Base-by-base conservation (phyloP, 2,888 invertebrate genomes). In the Lasioglossum pauxillum region DNA sequence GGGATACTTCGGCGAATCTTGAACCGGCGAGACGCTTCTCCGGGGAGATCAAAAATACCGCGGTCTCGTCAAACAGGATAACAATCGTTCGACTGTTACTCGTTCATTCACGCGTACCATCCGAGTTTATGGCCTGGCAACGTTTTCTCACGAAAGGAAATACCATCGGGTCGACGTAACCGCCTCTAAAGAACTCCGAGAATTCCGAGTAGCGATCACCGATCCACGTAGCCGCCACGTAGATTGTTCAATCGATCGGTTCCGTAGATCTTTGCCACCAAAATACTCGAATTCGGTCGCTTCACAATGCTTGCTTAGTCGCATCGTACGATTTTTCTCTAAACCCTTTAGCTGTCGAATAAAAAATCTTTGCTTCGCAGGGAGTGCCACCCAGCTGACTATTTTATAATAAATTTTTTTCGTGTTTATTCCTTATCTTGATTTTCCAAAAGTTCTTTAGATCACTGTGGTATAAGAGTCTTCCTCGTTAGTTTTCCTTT, bases 81-180 rank as follows among this genome's bases (percentile, higher is more conserved):
- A 89, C 83, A 86, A 88, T 88, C 82, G 82, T 80, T 84, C 79
- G 80, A 57, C 71, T 64, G 78, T 81, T 84, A 60, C 80, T 57
- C 86, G 80, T 84, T 84, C 85, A 74, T 78, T 84, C 86, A 35
- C 85, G 75, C 64, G 71, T 72, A 69, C 19, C 72, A 49, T 75
- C 49, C 53, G 16, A 44, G 57, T 84, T 86, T 75, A 85, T 73
- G 69, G 75, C 75, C 35, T 38, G 82, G 49, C 35, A 19, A 27
- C 41, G 71, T 72, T 53, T 49, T 67, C 74, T 31, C 71, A 14
- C 2, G 77, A 75, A 84, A 80, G 84, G 74, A 75, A 80, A 84
- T 84, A 19, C 84, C 80, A 60, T 53, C 23, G 60, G 14, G 49
- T 10, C 75, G 71, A 75, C 84, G 85, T 71, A 80, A 84, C 73